Percentiles rank a stretch among this genome's conserved stretches.
These are phyloP conservation scores for Andricus curvator DNA, from an alignment of 2,888 invertebrate species.

Conservation along the genomic window DNA sequence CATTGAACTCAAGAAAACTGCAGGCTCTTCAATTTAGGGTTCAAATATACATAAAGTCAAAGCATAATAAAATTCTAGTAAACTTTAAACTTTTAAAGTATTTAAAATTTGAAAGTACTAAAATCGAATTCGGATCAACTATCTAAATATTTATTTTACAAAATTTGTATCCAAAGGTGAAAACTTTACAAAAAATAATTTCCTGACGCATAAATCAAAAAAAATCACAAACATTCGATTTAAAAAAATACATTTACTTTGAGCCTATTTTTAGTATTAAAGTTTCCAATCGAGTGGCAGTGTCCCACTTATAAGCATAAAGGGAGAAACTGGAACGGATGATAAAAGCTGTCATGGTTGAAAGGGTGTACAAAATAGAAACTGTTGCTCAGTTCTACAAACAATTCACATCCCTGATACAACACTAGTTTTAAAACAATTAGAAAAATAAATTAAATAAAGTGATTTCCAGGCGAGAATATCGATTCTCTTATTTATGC, in stretches of 20 bases:
- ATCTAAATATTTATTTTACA: no score
- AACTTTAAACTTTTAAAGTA: neutral
- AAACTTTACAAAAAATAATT: no score
- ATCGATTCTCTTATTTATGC: conserved; percentile 8
- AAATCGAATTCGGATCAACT: no score
- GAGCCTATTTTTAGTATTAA: conserved; percentile 17
- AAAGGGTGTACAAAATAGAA: conserved; percentile 26
- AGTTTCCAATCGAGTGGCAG: conserved; percentile 22
- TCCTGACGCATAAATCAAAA: no score
- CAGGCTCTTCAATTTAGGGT: no score
- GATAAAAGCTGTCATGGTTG: conserved; percentile 26
- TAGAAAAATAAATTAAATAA: neutral
- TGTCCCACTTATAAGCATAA: conserved; percentile 18
- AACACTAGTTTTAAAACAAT: neutral
- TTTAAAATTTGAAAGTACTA: no score
- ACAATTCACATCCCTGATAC: neutral
- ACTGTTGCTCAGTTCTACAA: neutral
- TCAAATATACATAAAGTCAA: no score
- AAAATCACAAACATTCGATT: neutral
- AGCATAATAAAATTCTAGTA: neutral
- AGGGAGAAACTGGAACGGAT: conserved; percentile 30
- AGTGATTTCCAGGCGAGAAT: neutral
- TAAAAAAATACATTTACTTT: neutral
- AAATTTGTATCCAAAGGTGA: no score
- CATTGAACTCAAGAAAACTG: no score